Base-by-base conservation (phyloP, 2,888 invertebrate species). In the Heliconius erato region DNA sequence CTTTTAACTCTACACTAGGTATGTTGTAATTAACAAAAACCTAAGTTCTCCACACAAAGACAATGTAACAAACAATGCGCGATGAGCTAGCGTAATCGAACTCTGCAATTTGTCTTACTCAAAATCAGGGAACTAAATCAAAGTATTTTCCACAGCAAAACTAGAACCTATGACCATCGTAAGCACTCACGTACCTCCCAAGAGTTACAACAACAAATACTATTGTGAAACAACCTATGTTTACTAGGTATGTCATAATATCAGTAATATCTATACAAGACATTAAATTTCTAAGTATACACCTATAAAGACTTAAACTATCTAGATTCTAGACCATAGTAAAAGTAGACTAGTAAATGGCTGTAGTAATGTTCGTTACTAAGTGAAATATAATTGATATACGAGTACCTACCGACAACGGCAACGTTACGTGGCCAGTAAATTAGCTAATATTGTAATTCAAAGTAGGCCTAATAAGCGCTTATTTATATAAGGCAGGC, bases 391-490 rank as follows among this genome's bases (percentile, higher is more conserved):
- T 77, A 78, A 77, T 40, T 65, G 69, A 40, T 59, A 78, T 78
- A 54, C 69, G 26, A 54, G 54, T 54, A 54, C 23, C 23, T 72
- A 54, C 76, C 35, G 63, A 68, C 67, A 44, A 78, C 28, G 49
- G 77, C 59, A 63, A 71, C 44, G 35, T 69, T 77, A 71, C 68
- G n/a, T 65, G 71, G 65, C 28, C 65, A 6, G 59, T 81, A 71
- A 82, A 69, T 74, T 78, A 79, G 79, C 80, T 72, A 71, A 80
- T 83, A 80, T 80, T 83, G 77, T 83, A 81, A 80, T 79, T 81
- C 80, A 83, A 81, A 79, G 82, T 82, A 79, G 74, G 80, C 80
- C 80, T 74, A 79, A 83, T 82, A 80, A 72, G 72, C 69, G 79
- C 79, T 82, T 82, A 83, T 83, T 83, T 83, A 83, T 81, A 77